phyloP scores from a whole-genome alignment of 2,113 vertebrate species.

The Capreolus pygargus region DNA sequence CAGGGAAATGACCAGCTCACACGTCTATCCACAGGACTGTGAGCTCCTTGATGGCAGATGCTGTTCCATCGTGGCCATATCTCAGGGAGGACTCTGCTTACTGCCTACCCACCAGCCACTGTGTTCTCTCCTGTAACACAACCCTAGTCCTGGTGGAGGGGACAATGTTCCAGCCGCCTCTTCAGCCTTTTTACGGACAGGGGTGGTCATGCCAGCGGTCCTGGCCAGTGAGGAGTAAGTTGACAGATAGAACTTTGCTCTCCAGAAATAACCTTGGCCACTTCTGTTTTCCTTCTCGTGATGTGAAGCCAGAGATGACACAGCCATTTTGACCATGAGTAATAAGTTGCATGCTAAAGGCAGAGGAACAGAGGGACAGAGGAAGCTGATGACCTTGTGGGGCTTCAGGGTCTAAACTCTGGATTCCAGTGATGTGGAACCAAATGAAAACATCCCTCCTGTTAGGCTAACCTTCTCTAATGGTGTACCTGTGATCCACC shows the following conservation, averaged over 20 bases:
- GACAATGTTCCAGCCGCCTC: too few species aligned
- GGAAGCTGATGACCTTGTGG: too few species aligned
- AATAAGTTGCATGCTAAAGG: neutral
- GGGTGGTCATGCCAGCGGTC: too few species aligned
- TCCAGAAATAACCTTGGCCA: neutral
- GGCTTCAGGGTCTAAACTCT: neutral
- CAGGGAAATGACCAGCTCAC: neutral
- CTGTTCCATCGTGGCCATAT: rapidly evolving
- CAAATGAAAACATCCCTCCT: rapidly evolving
- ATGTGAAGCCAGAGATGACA: neutral
- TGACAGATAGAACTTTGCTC: neutral
- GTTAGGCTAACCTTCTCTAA: rapidly evolving
- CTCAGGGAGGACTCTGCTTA: neutral
- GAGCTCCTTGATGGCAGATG: neutral
- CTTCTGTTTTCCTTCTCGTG: neutral
- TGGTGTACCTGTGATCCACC: neutral
- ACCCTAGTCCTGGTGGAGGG: neutral
- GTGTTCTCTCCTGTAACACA: neutral
- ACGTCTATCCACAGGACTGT: rapidly evolving
- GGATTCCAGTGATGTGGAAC: neutral
- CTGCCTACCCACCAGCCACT: too few species aligned
- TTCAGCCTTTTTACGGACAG: neutral
- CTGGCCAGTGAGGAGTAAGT: neutral
- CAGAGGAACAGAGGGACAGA: neutral
- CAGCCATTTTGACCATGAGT: neutral